Conservation (phyloP, 1,140 invertebrate species). For the Trinorchestia longiramus region DNA sequence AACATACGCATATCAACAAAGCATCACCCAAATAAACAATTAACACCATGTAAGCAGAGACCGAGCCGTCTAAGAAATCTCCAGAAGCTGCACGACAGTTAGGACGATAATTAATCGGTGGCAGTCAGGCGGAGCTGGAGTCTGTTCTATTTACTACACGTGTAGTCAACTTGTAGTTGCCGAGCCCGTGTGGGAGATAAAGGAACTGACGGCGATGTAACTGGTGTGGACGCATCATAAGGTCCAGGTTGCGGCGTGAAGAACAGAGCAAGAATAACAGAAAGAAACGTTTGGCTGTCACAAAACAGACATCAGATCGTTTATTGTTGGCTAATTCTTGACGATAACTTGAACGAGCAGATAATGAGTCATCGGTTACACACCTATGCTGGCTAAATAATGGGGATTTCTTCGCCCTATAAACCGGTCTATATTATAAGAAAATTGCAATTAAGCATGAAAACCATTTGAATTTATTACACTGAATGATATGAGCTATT, state of each 20-base stretch:
- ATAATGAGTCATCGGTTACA: not conserved
- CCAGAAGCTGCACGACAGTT: not conserved
- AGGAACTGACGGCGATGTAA: not conserved
- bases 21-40: not conserved
- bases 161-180: not conserved
- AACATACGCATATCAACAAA: not conserved
- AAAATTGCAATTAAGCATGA: too few species aligned
- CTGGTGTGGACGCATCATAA: not conserved
- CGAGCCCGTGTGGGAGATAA: not conserved
- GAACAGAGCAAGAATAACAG: not conserved
- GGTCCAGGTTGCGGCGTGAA: not conserved
- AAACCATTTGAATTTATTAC: too few species aligned
- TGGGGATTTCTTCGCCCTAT: not conserved
- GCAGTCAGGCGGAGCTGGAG: too few species aligned
- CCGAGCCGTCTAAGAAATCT: not conserved
- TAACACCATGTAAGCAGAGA: not conserved
- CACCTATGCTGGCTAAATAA: not conserved
- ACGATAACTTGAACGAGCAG: not conserved
- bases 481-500: too few species aligned
- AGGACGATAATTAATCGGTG: not conserved
- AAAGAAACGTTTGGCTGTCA: not conserved
- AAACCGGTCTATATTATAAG: too few species aligned
- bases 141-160: not conserved
- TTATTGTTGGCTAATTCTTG: not conserved
- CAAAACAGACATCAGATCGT: not conserved